These are phyloP conservation scores for Ibycter americanus DNA, from an alignment of 2,797 vertebrate genomes.

Conservation along the genomic window DNA sequence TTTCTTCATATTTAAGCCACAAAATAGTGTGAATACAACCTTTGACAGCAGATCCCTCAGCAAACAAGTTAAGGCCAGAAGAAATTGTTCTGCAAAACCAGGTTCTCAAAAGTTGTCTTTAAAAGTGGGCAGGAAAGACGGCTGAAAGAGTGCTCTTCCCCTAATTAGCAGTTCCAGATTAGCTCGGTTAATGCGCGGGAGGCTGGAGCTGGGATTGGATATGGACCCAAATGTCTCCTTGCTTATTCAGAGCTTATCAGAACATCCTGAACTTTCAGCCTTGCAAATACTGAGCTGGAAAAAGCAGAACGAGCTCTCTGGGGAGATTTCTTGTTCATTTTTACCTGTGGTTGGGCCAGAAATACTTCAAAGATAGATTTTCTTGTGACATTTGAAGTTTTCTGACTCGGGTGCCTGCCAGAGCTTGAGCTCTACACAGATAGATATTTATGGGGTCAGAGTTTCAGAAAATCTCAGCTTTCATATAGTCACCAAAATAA, in stretches of 20 bases:
- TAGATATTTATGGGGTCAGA: background rate
- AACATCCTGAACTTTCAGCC: slow-evolving; percentile 39
- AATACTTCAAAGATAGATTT: slow-evolving; percentile 45
- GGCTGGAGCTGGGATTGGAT: background rate
- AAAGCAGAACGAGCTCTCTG: background rate
- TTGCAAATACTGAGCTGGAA: slow-evolving; percentile 2
- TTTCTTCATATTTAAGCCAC: background rate
- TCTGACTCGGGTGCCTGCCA: background rate
- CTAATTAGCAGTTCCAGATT: background rate
- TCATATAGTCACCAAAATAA: slow-evolving; percentile 9
- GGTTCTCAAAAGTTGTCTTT: background rate
- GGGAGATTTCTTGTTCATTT: slow-evolving; percentile 34
- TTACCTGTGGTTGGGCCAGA: slow-evolving; percentile 17
- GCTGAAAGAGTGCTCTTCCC: background rate
- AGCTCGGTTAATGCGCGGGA: background rate
- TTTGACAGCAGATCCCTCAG: background rate
- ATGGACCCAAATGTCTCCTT: background rate
- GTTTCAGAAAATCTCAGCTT: slow-evolving; percentile 8
- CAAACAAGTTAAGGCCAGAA: background rate
- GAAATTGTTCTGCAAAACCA: background rate
- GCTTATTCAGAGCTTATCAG: slow-evolving; percentile 37
- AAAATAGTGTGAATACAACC: background rate
- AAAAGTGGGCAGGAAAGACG: background rate
- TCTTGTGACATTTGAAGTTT: slow-evolving; percentile 33
- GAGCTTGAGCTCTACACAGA: background rate